Conservation (phyloP, 2,888 invertebrate genomes). For the Sabellastarte sp. region DNA sequence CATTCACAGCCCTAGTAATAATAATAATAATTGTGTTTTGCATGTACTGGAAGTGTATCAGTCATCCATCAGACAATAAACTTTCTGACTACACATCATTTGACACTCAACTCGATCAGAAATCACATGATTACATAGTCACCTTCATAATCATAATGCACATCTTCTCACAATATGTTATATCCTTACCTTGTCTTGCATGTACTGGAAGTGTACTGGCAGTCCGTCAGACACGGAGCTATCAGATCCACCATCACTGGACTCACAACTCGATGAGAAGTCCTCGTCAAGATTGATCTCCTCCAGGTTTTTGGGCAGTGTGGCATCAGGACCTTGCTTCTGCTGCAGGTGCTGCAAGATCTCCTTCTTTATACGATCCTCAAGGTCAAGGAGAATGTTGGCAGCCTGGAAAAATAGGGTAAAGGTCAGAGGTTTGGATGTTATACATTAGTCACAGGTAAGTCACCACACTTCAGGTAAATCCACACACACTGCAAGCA, state of each 20-base stretch:
- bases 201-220: constrained; percentile 41
- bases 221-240: constrained; percentile 58
- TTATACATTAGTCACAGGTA: too few species aligned
- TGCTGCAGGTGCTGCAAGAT: constrained; percentile 31
- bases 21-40: too few species aligned
- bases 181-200: constrained; percentile 31
- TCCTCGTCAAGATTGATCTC: constrained; percentile 28
- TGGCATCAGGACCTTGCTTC: constrained; percentile 33
- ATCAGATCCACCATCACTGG: constrained; percentile 57
- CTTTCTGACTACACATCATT: constrained; percentile 58
- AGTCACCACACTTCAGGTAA: too few species aligned
- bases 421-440: too few species aligned
- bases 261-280: constrained; percentile 30
- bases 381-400: constrained; percentile 46
- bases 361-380: constrained; percentile 32
- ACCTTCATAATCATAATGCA: too few species aligned
- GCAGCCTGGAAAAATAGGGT: constrained; percentile 37
- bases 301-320: constrained; percentile 13
- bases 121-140: too few species aligned
- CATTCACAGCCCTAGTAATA: too few species aligned
- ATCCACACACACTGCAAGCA: too few species aligned
- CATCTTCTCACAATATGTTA: too few species aligned
- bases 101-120: constrained; percentile 31
- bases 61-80: constrained; percentile 57
- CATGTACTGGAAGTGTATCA: constrained; percentile 39